phyloP scores from a whole-genome alignment of 1,140 invertebrate genomes.

The Heliconius eleuchia region DNA sequence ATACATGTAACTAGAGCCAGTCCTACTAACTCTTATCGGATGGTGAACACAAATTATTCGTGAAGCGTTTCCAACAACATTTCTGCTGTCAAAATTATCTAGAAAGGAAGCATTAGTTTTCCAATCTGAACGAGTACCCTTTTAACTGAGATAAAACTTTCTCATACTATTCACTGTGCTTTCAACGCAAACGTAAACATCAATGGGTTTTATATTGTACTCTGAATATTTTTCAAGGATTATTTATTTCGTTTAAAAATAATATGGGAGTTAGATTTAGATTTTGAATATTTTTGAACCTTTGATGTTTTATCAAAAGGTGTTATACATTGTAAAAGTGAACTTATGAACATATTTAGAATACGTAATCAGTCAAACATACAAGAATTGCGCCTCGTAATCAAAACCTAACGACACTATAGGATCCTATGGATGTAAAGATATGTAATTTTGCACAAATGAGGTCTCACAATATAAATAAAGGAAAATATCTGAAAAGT shows the following conservation, averaged over 20 bases:
- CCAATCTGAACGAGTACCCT: conserved; percentile 13
- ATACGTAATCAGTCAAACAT: no score
- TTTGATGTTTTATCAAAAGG: no score
- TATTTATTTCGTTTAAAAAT: background rate
- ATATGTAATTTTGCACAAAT: no score
- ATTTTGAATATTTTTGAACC: background rate
- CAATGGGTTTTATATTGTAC: background rate
- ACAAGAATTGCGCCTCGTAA: no score
- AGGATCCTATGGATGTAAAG: no score
- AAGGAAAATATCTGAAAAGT: no score
- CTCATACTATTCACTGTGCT: background rate
- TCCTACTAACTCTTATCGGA: background rate
- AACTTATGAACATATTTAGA: no score
- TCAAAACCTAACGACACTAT: no score
- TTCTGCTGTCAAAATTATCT: conserved; percentile 11
- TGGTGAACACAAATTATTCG: background rate
- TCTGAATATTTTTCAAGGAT: background rate
- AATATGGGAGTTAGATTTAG: background rate
- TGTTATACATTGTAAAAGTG: no score
- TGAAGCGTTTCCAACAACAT: background rate
- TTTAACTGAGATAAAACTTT: background rate
- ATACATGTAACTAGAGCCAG: background rate
- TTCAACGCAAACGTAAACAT: background rate
- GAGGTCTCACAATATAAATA: no score
- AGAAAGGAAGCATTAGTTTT: conserved; percentile 9